phyloP scores from a whole-genome alignment of 1,140 invertebrate genomes.

The Neodiprion virginianus region DNA sequence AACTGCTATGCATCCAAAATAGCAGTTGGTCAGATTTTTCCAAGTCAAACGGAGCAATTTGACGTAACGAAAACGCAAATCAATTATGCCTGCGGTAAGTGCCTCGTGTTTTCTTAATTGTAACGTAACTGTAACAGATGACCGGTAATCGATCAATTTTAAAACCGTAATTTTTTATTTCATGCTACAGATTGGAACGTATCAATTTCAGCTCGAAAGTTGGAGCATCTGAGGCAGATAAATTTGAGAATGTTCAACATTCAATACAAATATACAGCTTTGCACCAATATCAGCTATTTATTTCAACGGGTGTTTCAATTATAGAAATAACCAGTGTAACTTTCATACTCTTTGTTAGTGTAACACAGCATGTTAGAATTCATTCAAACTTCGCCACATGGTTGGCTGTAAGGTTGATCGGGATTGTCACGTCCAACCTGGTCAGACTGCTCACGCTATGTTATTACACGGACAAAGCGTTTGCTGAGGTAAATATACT shows the following conservation, averaged over 20 bases:
- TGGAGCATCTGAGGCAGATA: neutral
- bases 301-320: neutral
- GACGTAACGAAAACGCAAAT: neutral
- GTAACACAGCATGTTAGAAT: neutral
- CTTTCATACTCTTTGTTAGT: neutral
- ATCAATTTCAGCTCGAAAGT: neutral
- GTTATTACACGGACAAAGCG: neutral
- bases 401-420: neutral
- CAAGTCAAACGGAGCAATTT: neutral
- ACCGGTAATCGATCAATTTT: too few relatives aligned
- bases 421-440: neutral
- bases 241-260: neutral
- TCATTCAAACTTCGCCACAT: neutral
- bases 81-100: too few relatives aligned
- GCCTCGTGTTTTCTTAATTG: too few relatives aligned
- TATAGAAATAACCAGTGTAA: neutral
- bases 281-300: slow-evolving; percentile 4
- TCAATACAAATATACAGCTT: neutral
- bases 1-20: neutral
- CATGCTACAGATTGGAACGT: neutral
- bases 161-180: neutral
- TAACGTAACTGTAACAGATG: too few relatives aligned
- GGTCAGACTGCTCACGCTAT: neutral
- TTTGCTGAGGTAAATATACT: neutral
- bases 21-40: neutral